Evolutionary conservation across 2,797 vertebrate genomes (phyloP).

Genomic region (Gymnothorax javanicus): DNA sequence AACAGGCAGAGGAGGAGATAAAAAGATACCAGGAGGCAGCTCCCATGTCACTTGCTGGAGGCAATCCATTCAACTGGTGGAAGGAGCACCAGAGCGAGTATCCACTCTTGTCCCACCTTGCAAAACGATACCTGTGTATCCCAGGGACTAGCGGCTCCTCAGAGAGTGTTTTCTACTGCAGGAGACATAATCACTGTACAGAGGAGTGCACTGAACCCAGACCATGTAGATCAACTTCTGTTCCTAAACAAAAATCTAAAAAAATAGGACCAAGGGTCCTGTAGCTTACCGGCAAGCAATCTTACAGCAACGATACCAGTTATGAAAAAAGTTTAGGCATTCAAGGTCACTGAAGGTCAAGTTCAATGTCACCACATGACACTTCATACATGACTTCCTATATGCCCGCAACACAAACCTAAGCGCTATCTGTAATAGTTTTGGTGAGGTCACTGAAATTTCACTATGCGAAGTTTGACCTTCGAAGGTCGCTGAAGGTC

Average conservation of each 20-base stretch:
- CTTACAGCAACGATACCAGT: neutral
- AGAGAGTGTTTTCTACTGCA: slow-evolving; percentile 31
- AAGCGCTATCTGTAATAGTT: too few species aligned
- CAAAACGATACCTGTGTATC: slow-evolving; percentile 26
- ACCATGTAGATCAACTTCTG: slow-evolving; percentile 31
- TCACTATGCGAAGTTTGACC: too few species aligned
- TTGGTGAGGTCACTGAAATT: too few species aligned
- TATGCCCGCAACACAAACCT: too few species aligned
- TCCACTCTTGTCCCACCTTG: slow-evolving; percentile 24
- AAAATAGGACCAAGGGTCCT: neutral
- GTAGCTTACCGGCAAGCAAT: neutral
- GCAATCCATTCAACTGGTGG: slow-evolving; percentile 25
- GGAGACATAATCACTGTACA: slow-evolving; percentile 18
- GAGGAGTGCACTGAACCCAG: slow-evolving; percentile 22
- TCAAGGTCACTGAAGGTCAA: too few species aligned
- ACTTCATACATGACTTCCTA: too few species aligned
- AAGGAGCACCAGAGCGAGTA: slow-evolving; percentile 29
- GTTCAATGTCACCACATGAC: too few species aligned
- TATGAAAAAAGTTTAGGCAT: too few species aligned
- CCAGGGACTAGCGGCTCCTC: slow-evolving; percentile 30
- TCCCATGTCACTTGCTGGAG: slow-evolving; percentile 21
- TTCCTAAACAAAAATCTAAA: slow-evolving; percentile 32
- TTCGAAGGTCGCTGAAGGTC: too few species aligned
- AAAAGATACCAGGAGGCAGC: slow-evolving; percentile 20
- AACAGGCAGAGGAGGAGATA: slow-evolving; percentile 19